These are phyloP conservation scores for Dipodomys ordii DNA, from an alignment of 2,113 vertebrate species.

Conservation along the genomic window DNA sequence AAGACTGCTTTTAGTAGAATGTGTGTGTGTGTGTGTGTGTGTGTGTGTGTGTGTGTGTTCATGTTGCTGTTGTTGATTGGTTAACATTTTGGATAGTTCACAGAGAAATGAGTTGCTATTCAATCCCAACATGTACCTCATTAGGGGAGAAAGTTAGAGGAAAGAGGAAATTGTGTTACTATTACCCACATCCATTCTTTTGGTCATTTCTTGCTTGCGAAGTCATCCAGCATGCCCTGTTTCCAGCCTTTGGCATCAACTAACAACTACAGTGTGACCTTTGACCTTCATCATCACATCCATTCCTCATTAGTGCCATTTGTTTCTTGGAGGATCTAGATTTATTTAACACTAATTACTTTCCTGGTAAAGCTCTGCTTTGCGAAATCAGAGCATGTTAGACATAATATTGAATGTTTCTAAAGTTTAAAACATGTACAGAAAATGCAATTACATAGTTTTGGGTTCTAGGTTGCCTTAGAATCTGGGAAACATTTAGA, in stretches of 20 bases:
- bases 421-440: not conserved
- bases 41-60: too few species aligned
- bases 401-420: not conserved
- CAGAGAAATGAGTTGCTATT: not conserved
- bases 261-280: not conserved
- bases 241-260: constrained; percentile 10
- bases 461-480: not conserved
- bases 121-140: not conserved
- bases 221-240: not conserved
- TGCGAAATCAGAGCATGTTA: constrained; percentile 27
- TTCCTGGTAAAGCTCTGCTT: constrained; percentile 33
- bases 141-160: not conserved
- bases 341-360: constrained; percentile 52
- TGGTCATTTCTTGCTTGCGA: not conserved
- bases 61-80: not conserved
- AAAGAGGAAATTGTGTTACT: not conserved
- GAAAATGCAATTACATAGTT: not conserved
- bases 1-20: not conserved
- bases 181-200: not conserved
- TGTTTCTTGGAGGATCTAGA: constrained; percentile 9
- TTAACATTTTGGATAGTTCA: constrained; percentile 5
- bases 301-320: constrained; percentile 36
- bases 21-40: too few species aligned
- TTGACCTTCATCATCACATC: not conserved
- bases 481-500: not conserved